These are phyloP conservation scores for Ceratina australensis DNA, from an alignment of 1,140 invertebrate genomes.

Conservation along the genomic window DNA sequence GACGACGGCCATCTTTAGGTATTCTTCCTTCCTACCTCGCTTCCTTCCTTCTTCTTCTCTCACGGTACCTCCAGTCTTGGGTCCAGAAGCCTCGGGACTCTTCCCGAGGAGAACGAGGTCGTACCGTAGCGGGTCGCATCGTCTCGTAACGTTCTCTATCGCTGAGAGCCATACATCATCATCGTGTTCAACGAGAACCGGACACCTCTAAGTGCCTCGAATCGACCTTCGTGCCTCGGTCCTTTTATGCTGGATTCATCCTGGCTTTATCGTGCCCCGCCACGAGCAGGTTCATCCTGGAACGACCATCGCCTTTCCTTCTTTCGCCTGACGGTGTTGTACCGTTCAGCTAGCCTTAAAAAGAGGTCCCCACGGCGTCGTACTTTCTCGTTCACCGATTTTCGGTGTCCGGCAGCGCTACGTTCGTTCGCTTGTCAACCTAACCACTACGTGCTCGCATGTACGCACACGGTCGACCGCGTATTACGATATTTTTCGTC, in stretches of 20 bases:
- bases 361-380: constrained; percentile 5
- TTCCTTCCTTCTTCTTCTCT: constrained; percentile 55
- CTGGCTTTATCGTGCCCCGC: constrained; percentile 53
- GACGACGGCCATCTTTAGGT: constrained; percentile 67
- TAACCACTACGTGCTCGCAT: too few relatives aligned
- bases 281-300: constrained; percentile 23
- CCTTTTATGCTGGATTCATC: constrained; percentile 57
- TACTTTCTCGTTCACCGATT: constrained; percentile 28
- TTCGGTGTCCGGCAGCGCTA: constrained; percentile 1
- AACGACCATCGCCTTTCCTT: background rate
- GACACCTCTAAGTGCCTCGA: constrained; percentile 68
- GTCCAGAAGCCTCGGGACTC: constrained; percentile 20
- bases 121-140: constrained; percentile 55
- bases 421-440: background rate
- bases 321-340: too few relatives aligned
- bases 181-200: constrained; percentile 67
- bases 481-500: constrained; percentile 6
- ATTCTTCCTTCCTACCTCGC: constrained; percentile 57
- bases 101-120: constrained; percentile 60
- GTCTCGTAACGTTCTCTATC: constrained; percentile 62
- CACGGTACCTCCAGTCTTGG: constrained; percentile 19
- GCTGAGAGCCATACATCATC: constrained; percentile 73
- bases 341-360: background rate
- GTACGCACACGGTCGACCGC: too few relatives aligned
- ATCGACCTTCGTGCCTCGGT: constrained; percentile 61